A percentile compares a stretch with the other conserved stretches of the same genome.
phyloP scores from a whole-genome alignment of 35 echinoderm and acorn worm species.

The Ptychodera flava region DNA sequence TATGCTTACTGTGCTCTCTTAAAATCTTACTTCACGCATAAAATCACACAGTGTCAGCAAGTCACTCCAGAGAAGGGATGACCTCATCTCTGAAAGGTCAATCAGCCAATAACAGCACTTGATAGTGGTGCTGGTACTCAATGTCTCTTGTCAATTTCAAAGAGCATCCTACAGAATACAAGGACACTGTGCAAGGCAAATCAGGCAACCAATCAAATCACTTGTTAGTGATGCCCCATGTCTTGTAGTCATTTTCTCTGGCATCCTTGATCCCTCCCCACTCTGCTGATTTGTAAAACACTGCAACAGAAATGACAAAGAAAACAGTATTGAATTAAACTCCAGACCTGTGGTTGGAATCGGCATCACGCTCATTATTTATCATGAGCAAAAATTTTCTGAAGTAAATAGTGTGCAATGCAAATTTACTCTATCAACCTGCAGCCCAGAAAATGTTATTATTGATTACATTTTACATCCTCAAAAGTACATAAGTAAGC shows the following conservation, averaged over 20 bases:
- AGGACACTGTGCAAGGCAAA: too few species aligned
- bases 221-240: conserved; percentile 33
- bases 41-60: too few species aligned
- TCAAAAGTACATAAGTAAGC: neutral
- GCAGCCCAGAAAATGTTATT: neutral
- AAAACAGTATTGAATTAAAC: neutral
- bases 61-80: too few species aligned
- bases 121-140: too few species aligned
- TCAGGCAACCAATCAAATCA: too few species aligned
- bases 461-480: neutral
- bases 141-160: too few species aligned
- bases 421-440: neutral
- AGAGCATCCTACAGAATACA: too few species aligned
- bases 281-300: conserved; percentile 65
- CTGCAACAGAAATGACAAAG: conserved; percentile 25
- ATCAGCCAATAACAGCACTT: too few species aligned
- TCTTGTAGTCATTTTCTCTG: conserved; percentile 57
- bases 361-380: neutral
- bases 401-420: neutral
- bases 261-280: conserved; percentile 65
- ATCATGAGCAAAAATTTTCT: neutral
- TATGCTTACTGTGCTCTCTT: too few species aligned
- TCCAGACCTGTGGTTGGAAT: neutral
- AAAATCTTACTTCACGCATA: too few species aligned
- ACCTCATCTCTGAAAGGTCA: too few species aligned